Percentiles rank a stretch among this genome's conserved stretches.
Evolutionary conservation across 2,113 vertebrate species (phyloP).

Genomic region (Rhizomys pruinosus): DNA sequence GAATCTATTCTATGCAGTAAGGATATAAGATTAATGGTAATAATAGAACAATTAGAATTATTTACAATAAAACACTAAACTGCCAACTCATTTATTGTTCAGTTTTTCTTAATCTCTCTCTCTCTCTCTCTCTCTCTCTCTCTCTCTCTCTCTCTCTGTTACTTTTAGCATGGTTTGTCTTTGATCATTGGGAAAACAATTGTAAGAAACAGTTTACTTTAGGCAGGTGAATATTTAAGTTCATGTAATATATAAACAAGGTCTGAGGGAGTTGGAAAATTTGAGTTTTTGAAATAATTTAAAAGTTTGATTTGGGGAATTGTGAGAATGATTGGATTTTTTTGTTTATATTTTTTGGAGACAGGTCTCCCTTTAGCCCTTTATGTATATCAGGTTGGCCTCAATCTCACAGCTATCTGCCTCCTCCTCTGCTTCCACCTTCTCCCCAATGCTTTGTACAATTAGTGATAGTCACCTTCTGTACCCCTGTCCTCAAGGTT

Average conservation of each 20-base stretch:
- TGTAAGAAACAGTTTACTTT: background rate
- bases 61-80: background rate
- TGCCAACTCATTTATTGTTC: background rate
- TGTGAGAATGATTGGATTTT: background rate
- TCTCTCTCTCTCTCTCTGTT: background rate
- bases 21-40: slow-evolving; percentile 9
- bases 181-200: background rate
- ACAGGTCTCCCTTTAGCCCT: no score
- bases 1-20: background rate
- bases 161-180: background rate
- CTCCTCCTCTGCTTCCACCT: no score
- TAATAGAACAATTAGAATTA: background rate
- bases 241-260: background rate
- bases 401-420: no score
- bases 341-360: background rate
- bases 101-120: background rate
- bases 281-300: background rate
- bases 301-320: no score
- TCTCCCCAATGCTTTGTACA: no score
- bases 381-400: no score
- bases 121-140: background rate
- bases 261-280: background rate
- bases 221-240: background rate
- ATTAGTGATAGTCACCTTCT: no score
- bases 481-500: rapidly evolving